Evolutionary conservation across 2,888 invertebrate species (phyloP), one percentile per base, ranked within the genome.

Genomic region (Carabus problematicus): DNA sequence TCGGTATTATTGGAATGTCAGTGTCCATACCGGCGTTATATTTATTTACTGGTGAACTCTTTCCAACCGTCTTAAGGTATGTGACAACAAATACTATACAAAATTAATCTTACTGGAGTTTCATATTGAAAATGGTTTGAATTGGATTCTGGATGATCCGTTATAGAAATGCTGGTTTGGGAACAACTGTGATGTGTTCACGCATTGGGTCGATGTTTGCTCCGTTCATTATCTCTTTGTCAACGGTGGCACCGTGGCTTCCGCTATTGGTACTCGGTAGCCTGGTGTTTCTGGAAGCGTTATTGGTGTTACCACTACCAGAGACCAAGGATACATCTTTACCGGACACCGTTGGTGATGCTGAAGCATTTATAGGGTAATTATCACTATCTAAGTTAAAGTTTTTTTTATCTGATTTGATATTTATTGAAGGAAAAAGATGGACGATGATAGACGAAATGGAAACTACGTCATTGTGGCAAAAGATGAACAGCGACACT

Each of bases 41-140:
- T 78, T 84, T 94, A 14, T 91, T 88, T 77, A 88, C 91, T 8
- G 91, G 92, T 0, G 93, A 94, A 80, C 79, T 93, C 42, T 93
- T 89, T 76, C 94, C 94, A 8, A 94, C 93, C 0, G 84, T 91
- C 12, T 86, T 91, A 2, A 59, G 67, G 67, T 67, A 52, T 14
- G 47, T 42, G 29, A 14, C 14, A 12, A 29, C 29, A 29, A 29
- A 29, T 29, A 29, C 12, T 16, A 12, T 49, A 47, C 12, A 47
- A 47, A 47, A 4, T 47, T 47, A 7, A 6, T 18, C 12, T 14
- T 8, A 49, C 18, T 12, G 29, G 6, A 29, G 29, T 29, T 29
- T 29, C 29, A 29, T 29, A 29, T 29, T 29, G 6, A 6, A 3
- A 29, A 29, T 29, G 29, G 29, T 49, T 12, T 49, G 49, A 12